Conservation (phyloP, 1,140 invertebrate species). For the Leptoteleia sp. region DNA sequence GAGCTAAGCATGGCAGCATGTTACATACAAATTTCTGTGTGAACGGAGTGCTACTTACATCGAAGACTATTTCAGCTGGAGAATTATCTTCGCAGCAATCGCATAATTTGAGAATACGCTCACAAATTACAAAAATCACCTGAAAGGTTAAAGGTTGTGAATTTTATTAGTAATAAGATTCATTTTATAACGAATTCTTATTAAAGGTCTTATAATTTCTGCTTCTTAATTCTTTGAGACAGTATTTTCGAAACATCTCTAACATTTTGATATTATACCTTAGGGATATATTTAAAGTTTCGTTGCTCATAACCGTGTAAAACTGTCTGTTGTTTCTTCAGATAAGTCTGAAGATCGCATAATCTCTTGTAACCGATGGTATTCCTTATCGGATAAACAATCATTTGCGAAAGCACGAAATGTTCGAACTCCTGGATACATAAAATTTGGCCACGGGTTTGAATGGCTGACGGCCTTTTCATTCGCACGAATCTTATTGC, state of each 20-base stretch:
- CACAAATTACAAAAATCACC: constrained; percentile 89
- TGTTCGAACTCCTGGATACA: constrained; percentile 92
- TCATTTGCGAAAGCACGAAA: constrained; percentile 89
- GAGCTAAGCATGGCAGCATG: constrained; percentile 69
- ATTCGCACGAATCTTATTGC: constrained; percentile 91
- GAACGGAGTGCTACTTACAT: constrained; percentile 75
- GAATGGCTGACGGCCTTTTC: constrained; percentile 89
- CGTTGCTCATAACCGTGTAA: constrained; percentile 91
- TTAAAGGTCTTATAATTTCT: too few relatives aligned
- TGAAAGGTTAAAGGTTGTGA: constrained; percentile 72
- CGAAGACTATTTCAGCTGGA: constrained; percentile 75
- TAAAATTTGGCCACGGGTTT: constrained; percentile 90
- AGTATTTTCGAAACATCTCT: too few relatives aligned
- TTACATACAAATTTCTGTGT: constrained; percentile 79
- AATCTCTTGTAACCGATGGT: constrained; percentile 82
- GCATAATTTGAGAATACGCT: constrained; percentile 87
- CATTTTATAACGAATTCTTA: too few relatives aligned
- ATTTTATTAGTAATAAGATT: not conserved
- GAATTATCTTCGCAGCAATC: constrained; percentile 82
- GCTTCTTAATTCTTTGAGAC: too few relatives aligned
- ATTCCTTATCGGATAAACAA: constrained; percentile 85
- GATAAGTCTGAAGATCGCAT: constrained; percentile 86
- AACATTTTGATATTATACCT: too few relatives aligned
- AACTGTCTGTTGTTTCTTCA: constrained; percentile 87
- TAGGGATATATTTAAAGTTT: constrained; percentile 89